A percentile compares a stretch with the other conserved stretches of the same genome.
Conservation (phyloP, 2,797 vertebrate species). For the Chrysocyon brachyurus region DNA sequence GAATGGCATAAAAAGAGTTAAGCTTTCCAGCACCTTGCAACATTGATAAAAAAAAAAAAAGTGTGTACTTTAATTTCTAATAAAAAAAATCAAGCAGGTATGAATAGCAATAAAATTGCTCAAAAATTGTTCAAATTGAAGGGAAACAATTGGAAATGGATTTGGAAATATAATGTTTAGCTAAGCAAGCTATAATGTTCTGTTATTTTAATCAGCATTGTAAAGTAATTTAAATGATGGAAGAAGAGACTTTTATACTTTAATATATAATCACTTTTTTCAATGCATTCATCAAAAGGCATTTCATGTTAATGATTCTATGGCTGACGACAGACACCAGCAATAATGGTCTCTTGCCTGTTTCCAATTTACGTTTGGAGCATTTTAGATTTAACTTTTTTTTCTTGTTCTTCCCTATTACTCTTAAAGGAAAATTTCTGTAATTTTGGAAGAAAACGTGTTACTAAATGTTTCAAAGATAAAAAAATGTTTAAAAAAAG, state of each 20-base stretch:
- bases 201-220: conserved; percentile 89
- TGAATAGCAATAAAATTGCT: conserved; percentile 90
- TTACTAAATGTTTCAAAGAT: conserved; percentile 55
- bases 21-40: conserved; percentile 69
- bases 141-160: conserved; percentile 90
- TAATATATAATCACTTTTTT: conserved; percentile 81
- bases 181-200: conserved; percentile 89
- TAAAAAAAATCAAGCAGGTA: conserved; percentile 88
- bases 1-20: conserved; percentile 83
- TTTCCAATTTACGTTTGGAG: conserved; percentile 54
- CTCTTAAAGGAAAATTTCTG: conserved; percentile 69
- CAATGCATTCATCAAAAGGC: conserved; percentile 82
- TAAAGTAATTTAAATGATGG: conserved; percentile 87
- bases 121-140: conserved; percentile 90
- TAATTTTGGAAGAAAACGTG: neutral
- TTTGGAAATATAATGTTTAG: conserved; percentile 90
- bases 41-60: conserved; percentile 83
- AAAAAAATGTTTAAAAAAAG: neutral
- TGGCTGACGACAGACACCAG: conserved; percentile 65
- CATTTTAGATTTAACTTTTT: conserved; percentile 71
- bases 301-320: conserved; percentile 81
- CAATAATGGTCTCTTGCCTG: conserved; percentile 53
- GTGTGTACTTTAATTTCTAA: conserved; percentile 88
- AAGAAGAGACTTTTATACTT: conserved; percentile 85
- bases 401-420: neutral